These are phyloP conservation scores for Antheraea yamamai DNA, from an alignment of 2,888 invertebrate genomes.

Conservation along the genomic window DNA sequence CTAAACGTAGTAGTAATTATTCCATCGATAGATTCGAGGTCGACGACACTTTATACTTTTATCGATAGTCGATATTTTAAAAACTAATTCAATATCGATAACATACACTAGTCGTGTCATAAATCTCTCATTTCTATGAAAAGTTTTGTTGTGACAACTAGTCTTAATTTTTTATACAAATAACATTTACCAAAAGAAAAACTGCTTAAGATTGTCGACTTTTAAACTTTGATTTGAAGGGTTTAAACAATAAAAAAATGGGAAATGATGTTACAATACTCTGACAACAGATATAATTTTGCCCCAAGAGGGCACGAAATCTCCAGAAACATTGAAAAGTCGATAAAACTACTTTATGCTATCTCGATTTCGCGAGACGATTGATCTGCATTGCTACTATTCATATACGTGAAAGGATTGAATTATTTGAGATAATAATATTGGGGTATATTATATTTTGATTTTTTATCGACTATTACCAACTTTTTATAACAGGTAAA, in stretches of 20 bases:
- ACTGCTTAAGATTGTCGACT: neutral
- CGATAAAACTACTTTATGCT: neutral
- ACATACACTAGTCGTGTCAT: neutral
- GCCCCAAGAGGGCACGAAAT: neutral
- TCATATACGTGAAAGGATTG: too few relatives aligned
- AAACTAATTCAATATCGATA: neutral
- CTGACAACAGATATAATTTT: too few relatives aligned
- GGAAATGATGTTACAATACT: too few relatives aligned
- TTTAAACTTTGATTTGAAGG: neutral
- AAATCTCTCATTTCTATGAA: neutral
- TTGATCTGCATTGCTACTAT: too few relatives aligned
- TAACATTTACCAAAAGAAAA: too few relatives aligned
- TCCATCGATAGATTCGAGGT: neutral
- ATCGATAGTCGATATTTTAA: neutral
- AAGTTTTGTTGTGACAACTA: neutral
- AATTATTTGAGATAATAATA: too few relatives aligned
- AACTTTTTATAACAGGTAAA: too few relatives aligned
- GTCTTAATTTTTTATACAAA: neutral
- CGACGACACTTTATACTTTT: neutral
- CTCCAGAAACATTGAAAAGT: neutral
- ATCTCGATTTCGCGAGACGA: too few relatives aligned
- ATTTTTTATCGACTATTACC: too few relatives aligned
- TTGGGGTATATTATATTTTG: too few relatives aligned
- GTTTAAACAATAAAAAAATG: neutral
- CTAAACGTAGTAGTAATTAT: neutral